These are phyloP conservation scores for Tiliacea aurago DNA, from an alignment of 2,888 invertebrate species.

Conservation along the genomic window DNA sequence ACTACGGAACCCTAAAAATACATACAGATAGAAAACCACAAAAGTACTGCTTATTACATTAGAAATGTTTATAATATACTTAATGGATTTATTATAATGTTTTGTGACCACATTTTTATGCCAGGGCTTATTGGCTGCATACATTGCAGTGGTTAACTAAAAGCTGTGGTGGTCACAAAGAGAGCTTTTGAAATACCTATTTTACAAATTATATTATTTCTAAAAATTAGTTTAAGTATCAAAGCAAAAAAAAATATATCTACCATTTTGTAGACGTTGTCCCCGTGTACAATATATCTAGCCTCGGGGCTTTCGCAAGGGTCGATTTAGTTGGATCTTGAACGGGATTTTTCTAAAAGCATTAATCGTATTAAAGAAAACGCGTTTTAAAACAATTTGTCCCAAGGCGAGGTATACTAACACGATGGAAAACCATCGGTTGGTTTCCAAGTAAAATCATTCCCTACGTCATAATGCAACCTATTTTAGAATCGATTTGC, in stretches of 20 bases:
- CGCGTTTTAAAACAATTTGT: not conserved
- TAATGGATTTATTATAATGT: not conserved
- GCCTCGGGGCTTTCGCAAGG: not conserved
- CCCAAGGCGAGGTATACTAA: too few species aligned
- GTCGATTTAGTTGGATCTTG: not conserved
- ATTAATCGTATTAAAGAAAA: constrained; percentile 12
- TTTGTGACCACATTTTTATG: not conserved
- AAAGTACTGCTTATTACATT: not conserved
- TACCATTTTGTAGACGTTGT: not conserved
- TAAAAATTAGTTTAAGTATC: too few species aligned
- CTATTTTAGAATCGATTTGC: constrained; percentile 40
- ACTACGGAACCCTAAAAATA: too few species aligned
- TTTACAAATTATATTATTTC: not conserved
- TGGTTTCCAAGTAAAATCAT: constrained; percentile 2
- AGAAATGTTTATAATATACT: too few species aligned
- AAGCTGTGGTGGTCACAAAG: not conserved
- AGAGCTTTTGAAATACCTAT: not conserved
- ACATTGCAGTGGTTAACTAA: not conserved
- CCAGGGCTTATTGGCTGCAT: not conserved
- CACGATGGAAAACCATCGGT: too few species aligned
- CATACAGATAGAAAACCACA: not conserved
- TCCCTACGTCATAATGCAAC: constrained; percentile 8
- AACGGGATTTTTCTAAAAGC: constrained; percentile 15
- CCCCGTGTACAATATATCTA: not conserved
- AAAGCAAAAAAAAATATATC: too few species aligned